These are phyloP conservation scores for Lithophane socia DNA, from an alignment of 2,888 invertebrate species.

Conservation along the genomic window DNA sequence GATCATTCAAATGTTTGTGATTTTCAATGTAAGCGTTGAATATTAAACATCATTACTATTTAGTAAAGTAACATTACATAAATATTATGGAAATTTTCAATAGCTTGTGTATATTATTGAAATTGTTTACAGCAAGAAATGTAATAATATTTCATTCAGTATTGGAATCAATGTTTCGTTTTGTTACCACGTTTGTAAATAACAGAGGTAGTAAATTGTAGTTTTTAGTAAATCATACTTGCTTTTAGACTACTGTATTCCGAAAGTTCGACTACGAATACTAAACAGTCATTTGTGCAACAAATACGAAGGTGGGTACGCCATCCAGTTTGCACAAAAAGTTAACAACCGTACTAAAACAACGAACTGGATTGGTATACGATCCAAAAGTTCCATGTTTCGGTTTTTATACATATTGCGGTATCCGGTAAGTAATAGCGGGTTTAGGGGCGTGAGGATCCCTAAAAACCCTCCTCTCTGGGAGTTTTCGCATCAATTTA, in stretches of 20 bases:
- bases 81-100: neutral
- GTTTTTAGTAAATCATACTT: neutral
- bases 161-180: neutral
- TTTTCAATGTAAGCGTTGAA: neutral
- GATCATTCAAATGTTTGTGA: neutral
- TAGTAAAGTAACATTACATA: neutral
- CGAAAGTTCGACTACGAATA: neutral
- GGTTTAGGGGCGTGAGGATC: constrained; percentile 36
- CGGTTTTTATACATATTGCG: constrained; percentile 60
- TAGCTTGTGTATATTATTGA: neutral
- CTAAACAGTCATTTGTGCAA: neutral
- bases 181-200: neutral
- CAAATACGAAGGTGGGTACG: constrained; percentile 4
- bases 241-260: neutral
- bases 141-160: neutral
- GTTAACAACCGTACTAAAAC: constrained; percentile 23
- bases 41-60: neutral
- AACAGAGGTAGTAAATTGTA: neutral
- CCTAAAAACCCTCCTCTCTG: constrained; percentile 46
- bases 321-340: constrained; percentile 34
- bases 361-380: constrained; percentile 39
- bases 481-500: constrained; percentile 55
- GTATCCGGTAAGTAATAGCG: constrained; percentile 51
- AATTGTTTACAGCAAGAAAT: neutral
- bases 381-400: constrained; percentile 43